Conservation (phyloP, 2,113 vertebrate genomes). For the Merops nubicus region DNA sequence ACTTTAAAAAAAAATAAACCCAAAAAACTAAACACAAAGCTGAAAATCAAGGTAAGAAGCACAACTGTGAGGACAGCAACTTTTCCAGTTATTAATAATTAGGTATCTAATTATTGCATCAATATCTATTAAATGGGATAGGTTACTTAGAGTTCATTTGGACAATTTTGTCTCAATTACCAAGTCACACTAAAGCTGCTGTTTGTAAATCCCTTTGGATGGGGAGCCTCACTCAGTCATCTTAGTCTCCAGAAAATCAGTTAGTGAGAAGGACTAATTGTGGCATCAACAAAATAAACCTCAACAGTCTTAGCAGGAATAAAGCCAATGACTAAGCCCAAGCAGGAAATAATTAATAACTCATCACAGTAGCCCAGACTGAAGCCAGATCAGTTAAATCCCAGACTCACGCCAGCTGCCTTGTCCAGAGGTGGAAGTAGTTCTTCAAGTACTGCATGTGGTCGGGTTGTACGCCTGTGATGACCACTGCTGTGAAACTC, state of each 20-base stretch:
- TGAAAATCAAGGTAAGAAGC: background rate
- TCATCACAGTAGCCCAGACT: background rate
- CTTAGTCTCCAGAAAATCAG: background rate
- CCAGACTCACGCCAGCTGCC: slow-evolving; percentile 87
- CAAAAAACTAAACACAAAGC: background rate
- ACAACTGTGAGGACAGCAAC: background rate
- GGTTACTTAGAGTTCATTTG: background rate
- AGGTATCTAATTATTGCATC: background rate
- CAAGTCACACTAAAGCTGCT: background rate
- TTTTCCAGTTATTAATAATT: background rate
- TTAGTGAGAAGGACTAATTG: background rate
- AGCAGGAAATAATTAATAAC: background rate
- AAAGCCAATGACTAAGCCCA: background rate
- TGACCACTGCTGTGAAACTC: slow-evolving; percentile 90
- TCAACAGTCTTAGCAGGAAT: background rate
- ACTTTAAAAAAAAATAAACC: background rate
- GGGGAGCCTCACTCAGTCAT: background rate
- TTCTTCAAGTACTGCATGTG: slow-evolving; percentile 86
- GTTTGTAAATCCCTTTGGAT: background rate
- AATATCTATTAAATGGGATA: background rate
- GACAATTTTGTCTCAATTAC: background rate
- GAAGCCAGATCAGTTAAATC: background rate
- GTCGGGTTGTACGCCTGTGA: slow-evolving; percentile 83
- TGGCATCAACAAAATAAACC: background rate
- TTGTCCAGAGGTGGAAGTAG: slow-evolving; percentile 82